Evolutionary conservation across 2,888 invertebrate species (phyloP).

Genomic region (Emmelina monodactyla): DNA sequence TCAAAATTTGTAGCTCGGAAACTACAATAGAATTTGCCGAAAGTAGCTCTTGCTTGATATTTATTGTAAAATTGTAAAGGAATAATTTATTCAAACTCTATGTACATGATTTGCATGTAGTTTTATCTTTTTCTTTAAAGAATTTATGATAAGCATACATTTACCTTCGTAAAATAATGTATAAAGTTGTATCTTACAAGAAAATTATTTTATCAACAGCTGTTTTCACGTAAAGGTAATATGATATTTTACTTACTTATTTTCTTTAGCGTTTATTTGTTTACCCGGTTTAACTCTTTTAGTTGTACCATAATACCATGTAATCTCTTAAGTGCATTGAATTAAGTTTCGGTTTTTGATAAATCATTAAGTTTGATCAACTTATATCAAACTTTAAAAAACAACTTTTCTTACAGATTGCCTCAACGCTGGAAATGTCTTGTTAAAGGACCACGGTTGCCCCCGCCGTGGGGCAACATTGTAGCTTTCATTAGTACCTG

Average conservation of each 20-base stretch:
- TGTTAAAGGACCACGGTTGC: conserved; percentile 31
- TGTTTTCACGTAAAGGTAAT: conserved; percentile 52
- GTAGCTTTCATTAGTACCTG: conserved; percentile 31
- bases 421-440: conserved; percentile 33
- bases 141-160: too few species aligned
- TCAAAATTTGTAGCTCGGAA: background rate
- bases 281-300: too few species aligned
- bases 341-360: too few species aligned
- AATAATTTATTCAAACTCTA: too few species aligned
- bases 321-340: too few species aligned
- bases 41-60: too few species aligned
- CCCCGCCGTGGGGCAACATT: conserved; percentile 37
- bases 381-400: conserved; percentile 4
- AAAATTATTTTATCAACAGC: conserved; percentile 27
- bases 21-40: background rate
- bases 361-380: conserved; percentile 2
- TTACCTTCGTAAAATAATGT: conserved; percentile 41
- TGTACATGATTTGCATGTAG: too few species aligned
- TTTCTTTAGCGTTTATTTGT: too few species aligned
- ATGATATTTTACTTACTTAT: too few species aligned
- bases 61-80: too few species aligned
- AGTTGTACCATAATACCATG: too few species aligned
- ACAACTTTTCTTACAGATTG: conserved; percentile 40
- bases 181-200: conserved; percentile 19
- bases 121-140: too few species aligned